phyloP scores from a whole-genome alignment of 2,113 vertebrate genomes.

The Lepus timidus region DNA sequence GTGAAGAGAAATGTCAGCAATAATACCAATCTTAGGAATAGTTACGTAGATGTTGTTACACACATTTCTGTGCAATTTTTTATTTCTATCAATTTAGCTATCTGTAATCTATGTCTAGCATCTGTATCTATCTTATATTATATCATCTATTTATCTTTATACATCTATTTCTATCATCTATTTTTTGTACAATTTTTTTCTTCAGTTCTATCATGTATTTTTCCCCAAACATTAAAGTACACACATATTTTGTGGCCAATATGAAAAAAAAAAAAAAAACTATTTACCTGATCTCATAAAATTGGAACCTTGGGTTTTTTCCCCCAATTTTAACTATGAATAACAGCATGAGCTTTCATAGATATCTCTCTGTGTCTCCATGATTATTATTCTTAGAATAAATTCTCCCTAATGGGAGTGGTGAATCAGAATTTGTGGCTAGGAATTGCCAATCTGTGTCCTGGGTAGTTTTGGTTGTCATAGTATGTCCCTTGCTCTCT shows the following conservation, averaged over 20 bases:
- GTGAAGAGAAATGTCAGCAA: background rate
- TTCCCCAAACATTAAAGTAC: background rate
- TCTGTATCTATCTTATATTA: background rate
- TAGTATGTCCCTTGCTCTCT: accelerated
- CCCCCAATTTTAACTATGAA: background rate
- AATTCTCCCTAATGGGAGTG: background rate
- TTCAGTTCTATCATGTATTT: background rate
- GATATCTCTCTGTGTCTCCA: accelerated
- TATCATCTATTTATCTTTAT: background rate
- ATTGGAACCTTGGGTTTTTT: background rate
- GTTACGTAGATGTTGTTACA: background rate
- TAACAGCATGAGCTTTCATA: background rate
- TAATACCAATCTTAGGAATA: too few relatives aligned
- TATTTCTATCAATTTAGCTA: background rate
- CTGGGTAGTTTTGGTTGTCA: background rate
- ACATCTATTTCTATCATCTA: background rate
- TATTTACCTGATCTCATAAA: background rate
- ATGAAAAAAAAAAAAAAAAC: background rate
- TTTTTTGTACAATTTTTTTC: background rate
- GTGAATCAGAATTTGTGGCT: too few relatives aligned
- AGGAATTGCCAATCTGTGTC: background rate
- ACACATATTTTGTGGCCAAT: background rate
- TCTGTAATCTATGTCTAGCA: background rate
- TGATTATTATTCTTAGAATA: background rate
- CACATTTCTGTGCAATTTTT: background rate